Evolutionary conservation across 2,797 vertebrate genomes (phyloP).

Genomic region (Argya squamiceps): DNA sequence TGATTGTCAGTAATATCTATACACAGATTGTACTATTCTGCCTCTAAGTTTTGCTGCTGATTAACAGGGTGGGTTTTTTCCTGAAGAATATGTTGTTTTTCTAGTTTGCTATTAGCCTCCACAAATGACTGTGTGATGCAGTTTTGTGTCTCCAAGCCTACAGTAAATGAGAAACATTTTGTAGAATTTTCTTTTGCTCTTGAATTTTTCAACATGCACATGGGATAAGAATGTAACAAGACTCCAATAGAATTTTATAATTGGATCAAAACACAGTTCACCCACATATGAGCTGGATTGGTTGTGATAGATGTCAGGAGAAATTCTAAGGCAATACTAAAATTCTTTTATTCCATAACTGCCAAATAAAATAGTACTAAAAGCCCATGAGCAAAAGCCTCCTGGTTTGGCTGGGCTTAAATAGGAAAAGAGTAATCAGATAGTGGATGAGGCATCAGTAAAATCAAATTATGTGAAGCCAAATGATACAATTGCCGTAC

Average conservation of each 20-base stretch:
- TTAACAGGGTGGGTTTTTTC: background rate
- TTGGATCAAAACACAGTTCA: conserved; percentile 68
- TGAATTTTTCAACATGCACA: conserved; percentile 57
- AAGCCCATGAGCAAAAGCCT: conserved; percentile 55
- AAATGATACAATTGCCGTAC: background rate
- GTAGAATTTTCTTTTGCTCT: conserved; percentile 45
- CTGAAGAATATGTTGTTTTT: background rate
- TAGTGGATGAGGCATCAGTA: conserved; percentile 32
- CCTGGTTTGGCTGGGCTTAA: conserved; percentile 35
- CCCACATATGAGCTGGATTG: conserved; percentile 57
- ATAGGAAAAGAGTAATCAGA: conserved; percentile 37
- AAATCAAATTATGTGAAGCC: conserved; percentile 39
- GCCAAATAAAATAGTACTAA: conserved; percentile 64
- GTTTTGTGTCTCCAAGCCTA: conserved; percentile 33
- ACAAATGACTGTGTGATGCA: background rate
- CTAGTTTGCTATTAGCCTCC: conserved; percentile 10
- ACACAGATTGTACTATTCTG: background rate
- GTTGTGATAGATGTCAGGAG: conserved; percentile 68
- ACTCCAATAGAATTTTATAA: conserved; percentile 60
- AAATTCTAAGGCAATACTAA: conserved; percentile 61
- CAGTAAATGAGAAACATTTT: conserved; percentile 47
- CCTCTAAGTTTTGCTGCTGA: background rate
- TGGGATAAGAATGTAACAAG: conserved; percentile 55
- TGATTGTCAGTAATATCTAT: background rate
- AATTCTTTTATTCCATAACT: conserved; percentile 62